Percentiles rank a stretch among this genome's conserved stretches.
Conservation (phyloP, 2,113 vertebrate species). For the Cairina moschata region DNA sequence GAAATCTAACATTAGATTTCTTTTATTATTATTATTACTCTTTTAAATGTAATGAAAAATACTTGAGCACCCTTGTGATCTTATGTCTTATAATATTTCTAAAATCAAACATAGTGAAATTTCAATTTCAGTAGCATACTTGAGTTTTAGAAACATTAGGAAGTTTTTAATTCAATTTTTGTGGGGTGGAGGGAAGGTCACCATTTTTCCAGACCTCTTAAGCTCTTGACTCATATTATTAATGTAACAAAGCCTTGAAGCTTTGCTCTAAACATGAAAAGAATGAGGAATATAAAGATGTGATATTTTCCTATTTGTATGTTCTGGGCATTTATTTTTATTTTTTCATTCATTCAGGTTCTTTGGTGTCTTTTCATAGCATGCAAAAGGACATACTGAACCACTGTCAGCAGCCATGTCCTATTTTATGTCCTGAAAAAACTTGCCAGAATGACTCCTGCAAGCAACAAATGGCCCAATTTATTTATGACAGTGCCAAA, state of each 20-base stretch:
- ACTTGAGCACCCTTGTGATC: neutral
- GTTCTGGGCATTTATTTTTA: neutral
- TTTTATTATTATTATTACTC: neutral
- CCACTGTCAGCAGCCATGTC: neutral
- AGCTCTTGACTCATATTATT: neutral
- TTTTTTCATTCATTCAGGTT: neutral
- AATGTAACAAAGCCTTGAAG: neutral
- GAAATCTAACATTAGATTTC: neutral
- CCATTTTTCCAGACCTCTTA: neutral
- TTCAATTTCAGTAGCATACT: neutral
- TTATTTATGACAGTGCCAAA: conserved; percentile 59
- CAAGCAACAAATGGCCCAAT: conserved; percentile 11
- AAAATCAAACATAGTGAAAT: neutral
- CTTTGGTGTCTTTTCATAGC: neutral
- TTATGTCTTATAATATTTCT: neutral
- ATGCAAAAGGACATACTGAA: neutral
- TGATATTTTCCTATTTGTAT: neutral
- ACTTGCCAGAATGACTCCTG: neutral
- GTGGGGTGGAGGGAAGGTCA: neutral
- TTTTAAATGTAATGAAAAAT: neutral
- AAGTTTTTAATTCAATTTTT: neutral
- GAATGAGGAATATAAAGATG: neutral
- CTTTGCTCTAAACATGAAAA: neutral
- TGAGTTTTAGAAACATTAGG: neutral
- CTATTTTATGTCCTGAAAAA: conserved; percentile 8